phyloP scores from a whole-genome alignment of 2,113 vertebrate genomes.

The Ctenomys sociabilis region DNA sequence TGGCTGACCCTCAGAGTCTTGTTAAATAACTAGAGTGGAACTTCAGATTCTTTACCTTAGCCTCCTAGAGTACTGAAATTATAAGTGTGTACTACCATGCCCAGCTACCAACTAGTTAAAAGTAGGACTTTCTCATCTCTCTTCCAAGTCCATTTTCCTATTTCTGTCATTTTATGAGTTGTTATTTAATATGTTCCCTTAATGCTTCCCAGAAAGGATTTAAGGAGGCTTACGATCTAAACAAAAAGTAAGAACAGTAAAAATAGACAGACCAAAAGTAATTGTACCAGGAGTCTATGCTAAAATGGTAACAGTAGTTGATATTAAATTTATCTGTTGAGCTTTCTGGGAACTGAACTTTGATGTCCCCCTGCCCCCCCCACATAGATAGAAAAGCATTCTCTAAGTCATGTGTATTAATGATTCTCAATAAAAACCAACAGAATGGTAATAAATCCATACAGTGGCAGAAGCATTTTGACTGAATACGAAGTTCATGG shows the following conservation, averaged over 20 bases:
- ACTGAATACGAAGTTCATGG: not conserved
- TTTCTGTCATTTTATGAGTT: slow-evolving; percentile 77
- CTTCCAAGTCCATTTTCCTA: slow-evolving; percentile 68
- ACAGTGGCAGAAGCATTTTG: slow-evolving; percentile 40
- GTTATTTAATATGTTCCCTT: slow-evolving; percentile 77
- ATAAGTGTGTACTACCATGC: not conserved
- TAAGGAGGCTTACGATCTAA: slow-evolving; percentile 66
- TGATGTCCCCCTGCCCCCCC: not conserved
- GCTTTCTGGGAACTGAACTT: slow-evolving; percentile 47
- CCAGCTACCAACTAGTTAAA: slow-evolving; percentile 62
- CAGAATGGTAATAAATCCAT: not conserved
- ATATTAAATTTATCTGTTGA: slow-evolving; percentile 61
- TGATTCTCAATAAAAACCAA: slow-evolving; percentile 38
- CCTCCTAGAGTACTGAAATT: not conserved
- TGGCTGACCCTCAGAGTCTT: not conserved
- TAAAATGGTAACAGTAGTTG: slow-evolving; percentile 58
- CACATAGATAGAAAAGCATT: slow-evolving; percentile 29
- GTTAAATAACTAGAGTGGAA: not conserved
- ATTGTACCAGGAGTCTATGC: slow-evolving; percentile 49
- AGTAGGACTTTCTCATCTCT: slow-evolving; percentile 76
- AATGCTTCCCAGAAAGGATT: slow-evolving; percentile 72
- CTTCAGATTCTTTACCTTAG: not conserved
- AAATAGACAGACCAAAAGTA: slow-evolving; percentile 73
- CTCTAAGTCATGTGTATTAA: slow-evolving; percentile 45
- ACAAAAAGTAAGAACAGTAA: slow-evolving; percentile 71